Conservation (phyloP, 2,113 vertebrate genomes). For the Dicerorhinus sumatrensis region DNA sequence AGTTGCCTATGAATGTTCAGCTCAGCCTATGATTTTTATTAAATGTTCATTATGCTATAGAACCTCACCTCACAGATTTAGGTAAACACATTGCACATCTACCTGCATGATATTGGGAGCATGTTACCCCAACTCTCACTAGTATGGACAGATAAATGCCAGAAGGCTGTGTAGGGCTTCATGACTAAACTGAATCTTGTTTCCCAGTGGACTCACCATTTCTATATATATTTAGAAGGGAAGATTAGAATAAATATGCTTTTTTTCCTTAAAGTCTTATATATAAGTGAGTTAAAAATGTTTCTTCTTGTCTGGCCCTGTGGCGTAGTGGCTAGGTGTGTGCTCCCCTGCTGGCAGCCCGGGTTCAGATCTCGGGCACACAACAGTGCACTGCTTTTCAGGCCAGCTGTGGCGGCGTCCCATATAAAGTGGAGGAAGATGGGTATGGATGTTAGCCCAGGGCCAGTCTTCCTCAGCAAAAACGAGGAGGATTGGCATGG, state of each 20-base stretch:
- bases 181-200: background rate
- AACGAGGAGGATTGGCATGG: too few species aligned
- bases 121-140: accelerated
- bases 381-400: too few species aligned
- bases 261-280: background rate
- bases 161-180: background rate
- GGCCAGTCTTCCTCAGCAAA: too few species aligned
- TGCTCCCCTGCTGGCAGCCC: too few species aligned
- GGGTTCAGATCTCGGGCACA: too few species aligned
- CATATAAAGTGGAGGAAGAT: too few species aligned
- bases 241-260: background rate
- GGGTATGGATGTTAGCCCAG: too few species aligned
- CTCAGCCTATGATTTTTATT: background rate
- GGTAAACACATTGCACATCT: background rate
- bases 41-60: background rate
- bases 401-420: too few species aligned
- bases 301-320: background rate
- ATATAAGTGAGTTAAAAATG: background rate
- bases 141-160: background rate
- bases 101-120: too few species aligned
- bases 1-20: background rate
- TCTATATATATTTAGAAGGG: background rate
- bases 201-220: background rate
- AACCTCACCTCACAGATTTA: background rate
- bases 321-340: too few species aligned